Base-by-base conservation (phyloP, 2,113 vertebrate species). In the Hydropotes inermis region DNA sequence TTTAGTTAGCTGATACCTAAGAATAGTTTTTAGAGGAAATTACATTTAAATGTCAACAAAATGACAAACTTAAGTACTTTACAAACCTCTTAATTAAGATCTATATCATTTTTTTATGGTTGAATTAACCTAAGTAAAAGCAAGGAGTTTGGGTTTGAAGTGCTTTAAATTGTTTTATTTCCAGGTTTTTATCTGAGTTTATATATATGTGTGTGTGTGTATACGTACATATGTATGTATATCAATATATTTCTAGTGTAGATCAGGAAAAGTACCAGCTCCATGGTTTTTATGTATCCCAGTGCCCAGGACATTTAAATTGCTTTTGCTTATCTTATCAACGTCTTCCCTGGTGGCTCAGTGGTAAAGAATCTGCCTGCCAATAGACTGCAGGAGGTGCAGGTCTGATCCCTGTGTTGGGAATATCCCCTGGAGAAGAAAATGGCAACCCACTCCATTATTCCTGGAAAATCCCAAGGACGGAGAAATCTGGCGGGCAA, bases 1-100 rank as follows among this genome's bases (percentile, higher is more conserved):
- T 98, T 99, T 98, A 98, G 98, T 98, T 98, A 98, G 97, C 97
- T 98, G 99, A 98, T 99, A 98, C 97, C 93, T 96, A 98, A 98
- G 97, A 98, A 98, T 98, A 98, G 97, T 98, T 99, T 98, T 99
- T 28, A 15, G 97, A 98, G 96, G 97, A 98, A 98, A 98, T 98
- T 96, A 97, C 97, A 94, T 98, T 97, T 95, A 98, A 98, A 97
- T 98, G 98, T 98, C 98, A 99, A 99, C 98, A 98, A 95, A 98
- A 93, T 0, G 96, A 97, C 98, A 97, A 98, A 97, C 96, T 95
- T 98, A 98, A 98, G 98, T 98, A 98, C 98, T 98, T 99, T 97
- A 98, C 97, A 98, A 98, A 98, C 96, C 90, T 98, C 97, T 98
- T 98, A 97, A 98, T 98, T 98, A 98, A 98, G 98, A 97, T 95